Conservation (phyloP, 2,888 invertebrate species). For the Tetramorium bicarinatum region DNA sequence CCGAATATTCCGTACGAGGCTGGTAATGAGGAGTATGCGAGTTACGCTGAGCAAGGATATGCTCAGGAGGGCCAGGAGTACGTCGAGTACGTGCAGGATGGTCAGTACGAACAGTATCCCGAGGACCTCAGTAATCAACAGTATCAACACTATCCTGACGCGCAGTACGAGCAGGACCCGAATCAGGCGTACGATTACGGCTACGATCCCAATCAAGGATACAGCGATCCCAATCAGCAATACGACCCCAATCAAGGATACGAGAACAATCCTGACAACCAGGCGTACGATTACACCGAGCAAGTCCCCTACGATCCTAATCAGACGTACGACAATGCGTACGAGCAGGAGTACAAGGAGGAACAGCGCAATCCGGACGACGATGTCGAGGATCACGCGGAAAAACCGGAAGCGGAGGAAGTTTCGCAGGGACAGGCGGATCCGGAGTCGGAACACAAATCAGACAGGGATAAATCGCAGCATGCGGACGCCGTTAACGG, state of each 20-base stretch:
- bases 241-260: constrained; percentile 61
- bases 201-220: constrained; percentile 61
- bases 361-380: constrained; percentile 17
- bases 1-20: constrained; percentile 25
- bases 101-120: constrained; percentile 64
- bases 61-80: constrained; percentile 56
- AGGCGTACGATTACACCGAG: constrained; percentile 61
- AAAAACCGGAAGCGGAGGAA: constrained; percentile 25
- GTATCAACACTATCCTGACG: constrained; percentile 67
- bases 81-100: constrained; percentile 43
- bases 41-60: constrained; percentile 56
- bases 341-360: constrained; percentile 56
- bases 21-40: constrained; percentile 62
- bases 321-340: constrained; percentile 40
- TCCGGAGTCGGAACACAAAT: constrained; percentile 20
- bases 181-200: constrained; percentile 62
- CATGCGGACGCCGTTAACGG: neutral
- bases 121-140: constrained; percentile 63
- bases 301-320: constrained; percentile 52
- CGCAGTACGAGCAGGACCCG: constrained; percentile 52
- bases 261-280: constrained; percentile 48
- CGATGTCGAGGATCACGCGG: constrained; percentile 14
- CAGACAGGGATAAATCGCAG: neutral
- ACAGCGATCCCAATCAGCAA: constrained; percentile 60
- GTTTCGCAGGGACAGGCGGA: neutral